A percentile compares a stretch with the other conserved stretches of the same genome.
Evolutionary conservation across 2,888 invertebrate species (phyloP).

Genomic region (Cepaea hortensis): DNA sequence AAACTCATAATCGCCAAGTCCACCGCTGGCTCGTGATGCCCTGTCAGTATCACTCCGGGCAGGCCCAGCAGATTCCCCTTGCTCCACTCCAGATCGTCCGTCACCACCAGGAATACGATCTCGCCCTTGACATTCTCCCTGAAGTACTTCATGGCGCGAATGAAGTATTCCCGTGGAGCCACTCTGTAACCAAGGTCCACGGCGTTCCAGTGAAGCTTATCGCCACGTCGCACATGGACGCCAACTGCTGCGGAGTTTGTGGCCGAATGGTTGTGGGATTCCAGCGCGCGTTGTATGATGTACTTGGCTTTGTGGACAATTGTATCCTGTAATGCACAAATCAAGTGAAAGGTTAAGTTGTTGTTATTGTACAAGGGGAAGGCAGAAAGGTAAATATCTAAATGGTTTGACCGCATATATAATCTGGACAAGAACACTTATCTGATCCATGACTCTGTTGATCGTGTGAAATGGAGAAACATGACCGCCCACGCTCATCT

Average conservation of each 20-base stretch:
- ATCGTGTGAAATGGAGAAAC: no score
- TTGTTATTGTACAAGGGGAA: no score
- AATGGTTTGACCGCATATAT: no score
- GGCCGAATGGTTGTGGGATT: constrained; percentile 8
- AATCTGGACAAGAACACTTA: no score
- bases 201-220: constrained; percentile 20
- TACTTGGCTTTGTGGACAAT: constrained; percentile 12
- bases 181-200: constrained; percentile 32
- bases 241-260: constrained; percentile 22
- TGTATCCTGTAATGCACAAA: neutral
- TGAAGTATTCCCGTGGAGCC: constrained; percentile 36
- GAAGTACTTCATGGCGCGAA: constrained; percentile 43
- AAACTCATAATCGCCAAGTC: constrained; percentile 23
- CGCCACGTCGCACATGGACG: constrained; percentile 30
- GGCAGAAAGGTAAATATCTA: no score
- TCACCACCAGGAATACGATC: constrained; percentile 33
- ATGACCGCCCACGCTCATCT: no score
- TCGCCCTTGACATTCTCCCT: constrained; percentile 11
- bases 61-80: constrained; percentile 28
- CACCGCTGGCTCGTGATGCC: constrained; percentile 27
- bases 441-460: no score
- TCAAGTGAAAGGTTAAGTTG: no score
- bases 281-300: neutral
- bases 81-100: constrained; percentile 42
- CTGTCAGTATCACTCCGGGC: constrained; percentile 28